A percentile compares a stretch with the other conserved stretches of the same genome.
These are phyloP conservation scores for Oncorhynchus nerka DNA, from an alignment of 2,113 vertebrate species.

Conservation along the genomic window DNA sequence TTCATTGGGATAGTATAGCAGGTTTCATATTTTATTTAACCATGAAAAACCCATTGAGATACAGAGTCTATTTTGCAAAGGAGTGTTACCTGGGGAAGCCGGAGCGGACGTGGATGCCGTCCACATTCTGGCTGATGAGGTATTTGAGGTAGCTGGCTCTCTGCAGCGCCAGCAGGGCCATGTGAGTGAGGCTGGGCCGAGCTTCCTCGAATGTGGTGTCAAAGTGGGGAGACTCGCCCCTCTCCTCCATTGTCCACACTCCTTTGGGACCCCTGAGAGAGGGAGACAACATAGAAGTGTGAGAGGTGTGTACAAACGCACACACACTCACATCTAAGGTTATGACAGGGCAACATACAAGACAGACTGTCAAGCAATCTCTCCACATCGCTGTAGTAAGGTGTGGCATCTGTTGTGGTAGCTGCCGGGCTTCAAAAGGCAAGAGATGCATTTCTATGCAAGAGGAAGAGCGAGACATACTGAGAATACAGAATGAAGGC, in stretches of 20 bases:
- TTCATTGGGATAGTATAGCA: too few species aligned
- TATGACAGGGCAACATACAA: neutral
- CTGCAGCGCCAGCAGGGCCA: slow-evolving; percentile 90
- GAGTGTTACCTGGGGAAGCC: slow-evolving; percentile 89
- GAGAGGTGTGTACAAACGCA: neutral
- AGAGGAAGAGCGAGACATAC: too few species aligned
- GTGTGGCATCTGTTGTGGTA: too few species aligned
- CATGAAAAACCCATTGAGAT: too few species aligned
- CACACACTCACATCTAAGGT: neutral
- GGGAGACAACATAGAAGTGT: neutral
- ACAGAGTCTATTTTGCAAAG: neutral
- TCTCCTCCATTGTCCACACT: slow-evolving; percentile 95
- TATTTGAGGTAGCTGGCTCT: slow-evolving; percentile 86
- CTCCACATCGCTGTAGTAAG: too few species aligned
- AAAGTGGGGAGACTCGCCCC: slow-evolving; percentile 86
- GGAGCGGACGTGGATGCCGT: slow-evolving; percentile 90
- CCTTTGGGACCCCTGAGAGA: slow-evolving; percentile 91
- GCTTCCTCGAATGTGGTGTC: slow-evolving; percentile 95
- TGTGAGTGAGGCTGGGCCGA: slow-evolving; percentile 86
- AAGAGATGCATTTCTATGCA: too few species aligned
- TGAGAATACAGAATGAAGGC: too few species aligned
- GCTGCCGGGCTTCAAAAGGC: too few species aligned
- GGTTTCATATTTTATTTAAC: too few species aligned
- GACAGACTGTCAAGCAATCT: too few species aligned
- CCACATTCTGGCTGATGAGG: slow-evolving; percentile 96